Evolutionary conservation across 2,888 invertebrate genomes (phyloP), one percentile per base, ranked within the genome.

Genomic region (Acronicta aceris): DNA sequence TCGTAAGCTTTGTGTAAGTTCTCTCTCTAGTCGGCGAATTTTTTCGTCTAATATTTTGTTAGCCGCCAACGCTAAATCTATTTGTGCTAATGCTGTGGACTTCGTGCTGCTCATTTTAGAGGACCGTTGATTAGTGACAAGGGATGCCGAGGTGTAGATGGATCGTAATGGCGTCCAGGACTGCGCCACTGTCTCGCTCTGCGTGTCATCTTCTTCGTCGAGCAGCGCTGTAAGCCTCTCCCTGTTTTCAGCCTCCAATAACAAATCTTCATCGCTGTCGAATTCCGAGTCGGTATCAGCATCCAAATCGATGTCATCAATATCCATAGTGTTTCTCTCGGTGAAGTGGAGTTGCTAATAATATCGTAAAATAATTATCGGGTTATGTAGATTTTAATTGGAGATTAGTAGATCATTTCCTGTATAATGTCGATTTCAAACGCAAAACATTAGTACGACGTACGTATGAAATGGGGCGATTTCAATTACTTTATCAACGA

Each of bases 41-140:
- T 87, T 87, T 45, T 89, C 87, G 13, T 91, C 89, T 42, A 89
- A 81, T 55, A 88, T 69, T 76, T 87, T 90, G 76, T 95, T 95
- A 0, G 90, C 70, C 1, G 87, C 79, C 43, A 95, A 67, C 5
- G 90, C 86, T 2, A 78, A 67, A 45, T 89, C 84, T 42, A 90
- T 82, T 65, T 80, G 82, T 8, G 79, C 65, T 38, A 77, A 70
- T 38, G 62, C 56, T 10, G 63, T 38, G 12, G 56, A 56, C 12
- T 51, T 41, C 17, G 45, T 33, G 42, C 41, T 56, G 6, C 17
- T 53, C 36, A 16, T 21, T 48, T n/a, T 21, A 41, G 15, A 48
- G 10, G 13, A 9, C 17, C 13, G 17, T 25, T 38, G 38, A 42
- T 38, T 40, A 0, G 15, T 38, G 7, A 38, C 2, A 6, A 38